Base-by-base conservation (phyloP, 2,797 vertebrate genomes). In the Oophaga sylvatica region DNA sequence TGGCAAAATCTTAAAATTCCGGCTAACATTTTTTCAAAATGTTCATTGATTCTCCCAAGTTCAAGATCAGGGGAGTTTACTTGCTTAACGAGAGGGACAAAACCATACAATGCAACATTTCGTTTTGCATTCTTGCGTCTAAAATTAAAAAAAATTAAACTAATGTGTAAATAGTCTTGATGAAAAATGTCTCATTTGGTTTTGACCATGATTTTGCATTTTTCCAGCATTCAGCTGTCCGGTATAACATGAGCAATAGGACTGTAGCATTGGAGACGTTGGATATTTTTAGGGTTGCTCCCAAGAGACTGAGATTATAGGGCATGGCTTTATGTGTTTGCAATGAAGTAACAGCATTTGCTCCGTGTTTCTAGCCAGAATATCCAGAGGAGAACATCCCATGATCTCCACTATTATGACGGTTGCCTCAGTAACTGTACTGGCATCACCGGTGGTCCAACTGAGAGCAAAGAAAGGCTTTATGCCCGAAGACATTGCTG, bases 381-480 rank as follows among this genome's bases (percentile, higher is more conserved):
- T 60, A 80, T 80, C 78, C 19, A 20, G 78, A 80, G 57, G 56
- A 35, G 16, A 20, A 60, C 17, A 62, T 80, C 57, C 11, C 5
- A 59, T 60, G 16, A 57, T 80, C 29, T 41, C 60, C 78, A 60
- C 29, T 62, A 60, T 80, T 60, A 20, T 80, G 19, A 31, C 8
- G 78, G 56, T 60, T 35, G 78, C 78, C 78, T 80, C 17, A 60
- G 78, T 80, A 60, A 80, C 78, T 80, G 57, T 35, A 60, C 57
- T 8, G 57, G 56, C 59, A 62, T 80, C 78, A 81, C 62, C 62
- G 45, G 41, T 67, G 59, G 56, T 80, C 78, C 57, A 62, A 62
- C 48, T 56, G 75, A 56, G 75, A 56, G 22, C 75, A 77, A 56
- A 77, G 75, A 83, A 83, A 70, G 67, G 35, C n/a, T 81, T 68